These are phyloP conservation scores for Cyanistes caeruleus DNA, from an alignment of 2,113 vertebrate species.

Conservation along the genomic window DNA sequence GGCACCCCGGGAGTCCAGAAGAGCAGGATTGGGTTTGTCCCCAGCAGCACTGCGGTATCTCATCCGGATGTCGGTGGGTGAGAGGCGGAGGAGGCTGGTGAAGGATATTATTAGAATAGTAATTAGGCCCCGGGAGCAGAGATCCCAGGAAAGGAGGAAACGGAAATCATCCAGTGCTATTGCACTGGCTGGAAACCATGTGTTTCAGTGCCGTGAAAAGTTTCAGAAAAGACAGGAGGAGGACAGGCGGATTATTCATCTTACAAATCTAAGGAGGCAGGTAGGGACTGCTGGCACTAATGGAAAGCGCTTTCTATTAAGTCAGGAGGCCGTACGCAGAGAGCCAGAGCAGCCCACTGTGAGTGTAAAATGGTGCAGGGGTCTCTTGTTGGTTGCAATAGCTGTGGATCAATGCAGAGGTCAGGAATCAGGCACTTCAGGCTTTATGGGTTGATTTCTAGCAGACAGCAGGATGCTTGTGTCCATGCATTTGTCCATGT, in stretches of 20 bases:
- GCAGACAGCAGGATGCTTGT: not conserved
- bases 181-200: not conserved
- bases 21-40: not conserved
- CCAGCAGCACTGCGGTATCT: not conserved
- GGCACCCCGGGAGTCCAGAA: not conserved
- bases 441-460: not conserved
- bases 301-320: not conserved
- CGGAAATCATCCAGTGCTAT: not conserved
- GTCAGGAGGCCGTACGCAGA: not conserved
- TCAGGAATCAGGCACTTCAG: not conserved
- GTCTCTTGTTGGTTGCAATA: not conserved
- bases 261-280: not conserved
- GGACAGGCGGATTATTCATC: not conserved
- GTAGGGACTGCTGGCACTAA: not conserved
- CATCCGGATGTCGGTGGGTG: not conserved
- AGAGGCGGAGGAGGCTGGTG: not conserved
- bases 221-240: not conserved
- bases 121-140: not conserved
- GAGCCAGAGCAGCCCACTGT: not conserved
- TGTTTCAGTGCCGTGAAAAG: not conserved
- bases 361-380: not conserved
- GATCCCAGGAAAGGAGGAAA: not conserved
- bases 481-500: not conserved
- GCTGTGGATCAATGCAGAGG: not conserved
- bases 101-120: conserved; percentile 37